Evolutionary conservation across 2,113 vertebrate species (phyloP).

Genomic region (Lasiurus borealis): DNA sequence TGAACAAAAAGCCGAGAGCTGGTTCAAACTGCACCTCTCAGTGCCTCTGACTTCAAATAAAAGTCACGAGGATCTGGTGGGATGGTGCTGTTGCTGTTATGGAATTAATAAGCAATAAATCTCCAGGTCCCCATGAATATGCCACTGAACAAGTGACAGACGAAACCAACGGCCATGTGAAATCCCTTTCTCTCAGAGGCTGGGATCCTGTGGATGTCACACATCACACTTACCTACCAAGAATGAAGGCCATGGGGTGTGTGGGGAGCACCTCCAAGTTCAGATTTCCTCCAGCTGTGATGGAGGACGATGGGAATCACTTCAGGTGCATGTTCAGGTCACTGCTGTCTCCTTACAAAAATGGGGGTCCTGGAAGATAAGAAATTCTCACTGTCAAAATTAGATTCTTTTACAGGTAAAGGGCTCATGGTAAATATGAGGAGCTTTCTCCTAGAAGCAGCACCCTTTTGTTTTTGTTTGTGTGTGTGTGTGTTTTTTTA

Average conservation of each 20-base stretch:
- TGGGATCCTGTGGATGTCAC: neutral
- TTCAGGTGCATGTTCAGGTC: neutral
- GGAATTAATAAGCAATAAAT: neutral
- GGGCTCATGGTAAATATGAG: neutral
- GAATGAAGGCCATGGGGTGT: neutral
- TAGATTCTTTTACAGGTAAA: neutral
- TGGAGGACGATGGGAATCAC: fast-evolving
- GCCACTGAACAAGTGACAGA: neutral
- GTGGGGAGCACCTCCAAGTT: neutral
- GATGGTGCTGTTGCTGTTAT: too few relatives aligned
- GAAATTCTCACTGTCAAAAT: neutral
- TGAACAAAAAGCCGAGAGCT: neutral
- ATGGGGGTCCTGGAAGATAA: neutral
- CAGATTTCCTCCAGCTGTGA: neutral
- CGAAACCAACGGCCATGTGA: neutral
- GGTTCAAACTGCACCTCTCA: neutral
- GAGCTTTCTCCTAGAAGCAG: neutral
- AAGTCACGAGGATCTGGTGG: neutral
- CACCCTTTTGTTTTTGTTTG: neutral
- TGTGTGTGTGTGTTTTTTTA: too few relatives aligned
- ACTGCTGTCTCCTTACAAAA: neutral
- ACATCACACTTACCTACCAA: neutral
- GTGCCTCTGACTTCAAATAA: neutral
- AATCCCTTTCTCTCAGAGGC: neutral
- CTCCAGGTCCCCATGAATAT: neutral